These are phyloP conservation scores for Xerus rutilus DNA, from an alignment of 2,797 vertebrate species.

Conservation along the genomic window DNA sequence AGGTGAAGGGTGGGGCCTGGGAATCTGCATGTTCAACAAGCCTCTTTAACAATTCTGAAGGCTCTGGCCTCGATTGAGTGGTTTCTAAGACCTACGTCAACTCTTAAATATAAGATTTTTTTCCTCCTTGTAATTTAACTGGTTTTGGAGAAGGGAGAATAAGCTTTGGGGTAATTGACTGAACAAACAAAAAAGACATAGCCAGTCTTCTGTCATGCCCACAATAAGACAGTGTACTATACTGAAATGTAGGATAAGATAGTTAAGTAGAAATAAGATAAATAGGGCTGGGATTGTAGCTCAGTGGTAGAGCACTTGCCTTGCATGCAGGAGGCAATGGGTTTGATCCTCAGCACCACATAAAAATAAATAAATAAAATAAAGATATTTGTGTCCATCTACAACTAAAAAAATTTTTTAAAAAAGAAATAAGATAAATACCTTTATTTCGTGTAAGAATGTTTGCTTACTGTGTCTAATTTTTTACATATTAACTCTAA, in stretches of 20 bases:
- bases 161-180: background rate
- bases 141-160: background rate
- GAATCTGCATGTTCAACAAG: background rate
- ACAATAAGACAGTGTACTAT: background rate
- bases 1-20: background rate
- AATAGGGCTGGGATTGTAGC: background rate
- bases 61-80: background rate
- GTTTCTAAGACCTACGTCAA: conserved; percentile 24
- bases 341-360: no score
- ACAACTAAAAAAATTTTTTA: no score
- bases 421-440: conserved; percentile 33
- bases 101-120: conserved; percentile 32
- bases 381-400: no score
- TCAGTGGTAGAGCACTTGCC: no score
- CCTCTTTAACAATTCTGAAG: background rate
- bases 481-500: conserved; percentile 36
- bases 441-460: background rate
- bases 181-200: background rate
- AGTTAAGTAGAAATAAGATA: conserved; percentile 32
- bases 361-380: no score
- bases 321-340: no score
- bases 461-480: conserved; percentile 2
- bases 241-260: background rate
- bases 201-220: background rate
- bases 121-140: background rate